A percentile compares a stretch with the other conserved stretches of the same genome.
Conservation (phyloP, 64 coral and sea anemone species). For the Acropora yongei region DNA sequence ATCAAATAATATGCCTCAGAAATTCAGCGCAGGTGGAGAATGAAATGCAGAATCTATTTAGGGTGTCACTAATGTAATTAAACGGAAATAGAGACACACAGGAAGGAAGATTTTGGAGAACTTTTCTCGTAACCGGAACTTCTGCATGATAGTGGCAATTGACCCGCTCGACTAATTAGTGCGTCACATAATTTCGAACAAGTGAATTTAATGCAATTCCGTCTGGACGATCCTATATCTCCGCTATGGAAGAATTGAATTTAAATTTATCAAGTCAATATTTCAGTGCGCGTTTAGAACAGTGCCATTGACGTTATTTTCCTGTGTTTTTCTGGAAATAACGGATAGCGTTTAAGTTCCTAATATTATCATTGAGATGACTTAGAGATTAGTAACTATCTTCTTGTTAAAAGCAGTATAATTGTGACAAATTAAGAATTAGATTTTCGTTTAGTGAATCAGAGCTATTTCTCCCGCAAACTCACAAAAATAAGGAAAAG, state of each 20-base stretch:
- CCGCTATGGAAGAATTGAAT: no score
- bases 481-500: no score
- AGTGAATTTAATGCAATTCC: not conserved
- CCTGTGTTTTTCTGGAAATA: no score
- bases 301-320: no score
- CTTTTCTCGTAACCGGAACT: conserved; percentile 40
- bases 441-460: no score
- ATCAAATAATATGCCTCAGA: not conserved
- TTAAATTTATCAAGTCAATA: no score
- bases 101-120: conserved; percentile 1
- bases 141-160: not conserved
- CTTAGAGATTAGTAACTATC: not conserved
- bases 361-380: not conserved
- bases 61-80: conserved; percentile 15
- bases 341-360: no score
- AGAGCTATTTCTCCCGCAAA: no score
- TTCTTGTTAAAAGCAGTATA: not conserved
- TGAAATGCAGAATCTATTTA: not conserved
- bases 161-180: not conserved
- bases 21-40: not conserved
- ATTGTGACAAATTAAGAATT: no score
- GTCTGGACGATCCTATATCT: not conserved
- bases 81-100: conserved; percentile 26
- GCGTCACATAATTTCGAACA: not conserved
- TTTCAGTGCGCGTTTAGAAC: no score